phyloP scores from a whole-genome alignment of 2,888 invertebrate genomes.

The Laothoe populi region DNA sequence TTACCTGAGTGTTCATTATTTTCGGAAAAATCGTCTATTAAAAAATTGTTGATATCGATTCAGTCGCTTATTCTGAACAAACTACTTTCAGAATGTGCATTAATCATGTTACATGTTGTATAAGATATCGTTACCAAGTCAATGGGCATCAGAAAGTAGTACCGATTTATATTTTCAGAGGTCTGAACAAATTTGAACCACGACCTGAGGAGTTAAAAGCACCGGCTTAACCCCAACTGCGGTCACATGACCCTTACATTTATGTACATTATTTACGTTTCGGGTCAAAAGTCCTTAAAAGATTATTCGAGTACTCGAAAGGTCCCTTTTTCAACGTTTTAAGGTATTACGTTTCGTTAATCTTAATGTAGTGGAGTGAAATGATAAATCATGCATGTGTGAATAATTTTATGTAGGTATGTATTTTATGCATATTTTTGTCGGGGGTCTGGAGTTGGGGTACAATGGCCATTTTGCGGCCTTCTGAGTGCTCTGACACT shows the following conservation, averaged over 20 bases:
- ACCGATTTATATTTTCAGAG: not conserved
- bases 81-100: too few relatives aligned
- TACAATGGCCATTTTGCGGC: too few relatives aligned
- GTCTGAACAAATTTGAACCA: not conserved
- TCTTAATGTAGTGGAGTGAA: not conserved
- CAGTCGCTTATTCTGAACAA: too few relatives aligned
- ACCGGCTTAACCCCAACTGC: not conserved
- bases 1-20: too few relatives aligned
- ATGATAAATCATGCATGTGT: not conserved
- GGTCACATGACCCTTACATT: constrained; percentile 3
- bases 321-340: not conserved
- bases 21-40: too few relatives aligned
- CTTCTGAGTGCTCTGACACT: too few relatives aligned
- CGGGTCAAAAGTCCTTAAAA: not conserved
- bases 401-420: too few relatives aligned
- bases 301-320: not conserved
- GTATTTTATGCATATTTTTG: too few relatives aligned
- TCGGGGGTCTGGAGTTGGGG: too few relatives aligned
- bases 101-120: too few relatives aligned
- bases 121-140: too few relatives aligned
- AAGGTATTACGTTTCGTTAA: not conserved
- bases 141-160: not conserved
- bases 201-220: not conserved
- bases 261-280: constrained; percentile 7
- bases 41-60: too few relatives aligned